Evolutionary conservation across 2,113 vertebrate genomes (phyloP), one percentile per base, ranked within the genome.

Genomic region (Vidua macroura): DNA sequence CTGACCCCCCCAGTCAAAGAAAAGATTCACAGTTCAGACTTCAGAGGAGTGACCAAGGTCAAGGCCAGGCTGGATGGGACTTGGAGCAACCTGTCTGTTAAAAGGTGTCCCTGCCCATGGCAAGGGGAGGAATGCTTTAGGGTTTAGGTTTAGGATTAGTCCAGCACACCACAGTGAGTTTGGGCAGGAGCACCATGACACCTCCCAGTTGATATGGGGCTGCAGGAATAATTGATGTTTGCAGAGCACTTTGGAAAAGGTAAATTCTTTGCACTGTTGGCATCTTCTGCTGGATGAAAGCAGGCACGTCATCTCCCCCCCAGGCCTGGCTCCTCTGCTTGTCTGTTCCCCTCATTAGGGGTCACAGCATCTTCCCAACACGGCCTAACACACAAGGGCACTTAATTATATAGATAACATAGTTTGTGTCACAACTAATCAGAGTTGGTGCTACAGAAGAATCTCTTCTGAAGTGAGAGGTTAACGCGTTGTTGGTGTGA

Each of bases 361-460:
- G 97, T 93, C 94, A 81, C 76, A 77, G 70, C 87, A 69, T 72
- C 82, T 72, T 73, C 92, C 92, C 91, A 85, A 16, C 53, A 15
- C 1, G 3, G 78, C 43, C 74, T 59, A 83, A 82, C 86, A 87
- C 87, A 85, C 39, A 7, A 92, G 96, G 90, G 92, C 95, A 93
- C 89, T 95, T 92, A 73, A 96, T 96, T 96, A 96, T 6, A 95
- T 1, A 10, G 83, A 66, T 86, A 94, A 88, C 84, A 88, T 9
- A 62, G 72, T 90, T 91, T 90, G 41, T 96, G 96, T 91, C 95
- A 95, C 94, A 95, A 63, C 89, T 96, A 86, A 97, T 97, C 91
- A 95, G 37, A 23, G 11, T 62, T 66, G 39, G 6, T 48, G 37
- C 86, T 85, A 28, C 84, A 64, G 81, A 95, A 86, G 78, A 51